Percentiles rank a stretch among this genome's conserved stretches.
phyloP scores from a whole-genome alignment of 2,888 invertebrate species.

The Drosophila greeni region DNA sequence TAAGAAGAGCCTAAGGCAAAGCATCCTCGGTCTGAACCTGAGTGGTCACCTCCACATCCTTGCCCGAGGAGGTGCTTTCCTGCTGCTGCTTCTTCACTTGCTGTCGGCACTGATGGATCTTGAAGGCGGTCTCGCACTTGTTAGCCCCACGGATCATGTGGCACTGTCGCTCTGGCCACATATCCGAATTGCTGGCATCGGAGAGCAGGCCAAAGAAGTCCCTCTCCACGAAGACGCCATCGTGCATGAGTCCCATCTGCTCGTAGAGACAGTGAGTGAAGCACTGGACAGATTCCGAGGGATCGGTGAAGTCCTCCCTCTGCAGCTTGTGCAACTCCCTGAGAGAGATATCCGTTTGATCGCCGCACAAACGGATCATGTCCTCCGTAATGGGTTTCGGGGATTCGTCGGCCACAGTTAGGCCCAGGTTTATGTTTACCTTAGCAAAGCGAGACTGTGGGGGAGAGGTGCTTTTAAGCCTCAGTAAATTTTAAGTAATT shows the following conservation, averaged over 20 bases:
- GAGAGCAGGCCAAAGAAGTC: constrained; percentile 51
- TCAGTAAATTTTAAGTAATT: accelerated
- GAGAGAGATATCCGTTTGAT: constrained; percentile 61
- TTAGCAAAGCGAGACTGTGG: constrained; percentile 55
- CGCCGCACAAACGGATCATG: constrained; percentile 56
- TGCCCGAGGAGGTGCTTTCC: neutral
- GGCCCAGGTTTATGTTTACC: constrained; percentile 57
- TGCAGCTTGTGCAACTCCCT: constrained; percentile 55
- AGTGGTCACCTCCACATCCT: constrained; percentile 18
- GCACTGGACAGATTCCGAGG: constrained; percentile 55
- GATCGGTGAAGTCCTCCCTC: constrained; percentile 45
- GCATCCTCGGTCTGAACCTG: constrained; percentile 1
- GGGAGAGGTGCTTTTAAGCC: neutral
- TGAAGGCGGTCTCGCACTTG: constrained; percentile 62
- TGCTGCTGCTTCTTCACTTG: constrained; percentile 12
- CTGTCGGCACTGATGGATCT: constrained; percentile 54
- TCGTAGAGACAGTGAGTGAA: constrained; percentile 66
- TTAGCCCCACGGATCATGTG: constrained; percentile 47
- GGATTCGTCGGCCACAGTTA: constrained; percentile 57
- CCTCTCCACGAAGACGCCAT: constrained; percentile 62
- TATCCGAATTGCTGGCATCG: constrained; percentile 45
- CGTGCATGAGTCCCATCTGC: constrained; percentile 60
- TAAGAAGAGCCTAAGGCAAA: neutral
- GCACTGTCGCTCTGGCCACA: constrained; percentile 41
- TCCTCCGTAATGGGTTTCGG: constrained; percentile 49